Conservation (phyloP, 2,113 vertebrate species). For the Scopus umbretta region DNA sequence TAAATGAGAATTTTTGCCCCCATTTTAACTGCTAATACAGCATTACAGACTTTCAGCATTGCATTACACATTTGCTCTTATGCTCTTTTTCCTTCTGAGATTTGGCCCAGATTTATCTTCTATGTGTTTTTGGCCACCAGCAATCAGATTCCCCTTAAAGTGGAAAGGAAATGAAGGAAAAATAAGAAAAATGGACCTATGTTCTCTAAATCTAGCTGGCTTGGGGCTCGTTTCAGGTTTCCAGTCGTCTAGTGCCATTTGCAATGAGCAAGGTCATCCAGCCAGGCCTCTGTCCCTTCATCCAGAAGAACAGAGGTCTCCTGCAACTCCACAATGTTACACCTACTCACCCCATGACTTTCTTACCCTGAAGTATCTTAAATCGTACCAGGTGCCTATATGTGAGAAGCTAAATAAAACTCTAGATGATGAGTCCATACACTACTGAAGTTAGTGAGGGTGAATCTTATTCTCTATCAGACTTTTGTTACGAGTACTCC, state of each 20-base stretch:
- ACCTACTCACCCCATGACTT: background rate
- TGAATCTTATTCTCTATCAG: background rate
- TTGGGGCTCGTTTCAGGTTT: background rate
- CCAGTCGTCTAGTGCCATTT: background rate
- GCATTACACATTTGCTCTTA: background rate
- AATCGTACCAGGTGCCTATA: background rate
- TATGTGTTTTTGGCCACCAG: rapidly evolving
- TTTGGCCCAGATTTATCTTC: background rate
- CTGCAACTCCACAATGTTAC: background rate
- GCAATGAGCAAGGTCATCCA: background rate
- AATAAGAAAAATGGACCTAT: background rate
- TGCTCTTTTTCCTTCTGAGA: background rate
- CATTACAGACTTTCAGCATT: background rate
- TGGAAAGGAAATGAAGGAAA: background rate
- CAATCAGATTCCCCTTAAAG: background rate
- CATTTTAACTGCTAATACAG: background rate
- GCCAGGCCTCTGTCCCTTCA: background rate
- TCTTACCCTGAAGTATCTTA: background rate
- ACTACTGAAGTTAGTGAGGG: background rate
- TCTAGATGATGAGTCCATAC: background rate
- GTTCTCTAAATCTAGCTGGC: background rate
- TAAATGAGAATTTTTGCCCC: background rate
- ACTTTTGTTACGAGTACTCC: background rate
- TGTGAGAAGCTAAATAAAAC: background rate
- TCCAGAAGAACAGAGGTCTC: background rate